phyloP scores from a whole-genome alignment of 2,888 invertebrate species.

The Pasiphila rectangulata region DNA sequence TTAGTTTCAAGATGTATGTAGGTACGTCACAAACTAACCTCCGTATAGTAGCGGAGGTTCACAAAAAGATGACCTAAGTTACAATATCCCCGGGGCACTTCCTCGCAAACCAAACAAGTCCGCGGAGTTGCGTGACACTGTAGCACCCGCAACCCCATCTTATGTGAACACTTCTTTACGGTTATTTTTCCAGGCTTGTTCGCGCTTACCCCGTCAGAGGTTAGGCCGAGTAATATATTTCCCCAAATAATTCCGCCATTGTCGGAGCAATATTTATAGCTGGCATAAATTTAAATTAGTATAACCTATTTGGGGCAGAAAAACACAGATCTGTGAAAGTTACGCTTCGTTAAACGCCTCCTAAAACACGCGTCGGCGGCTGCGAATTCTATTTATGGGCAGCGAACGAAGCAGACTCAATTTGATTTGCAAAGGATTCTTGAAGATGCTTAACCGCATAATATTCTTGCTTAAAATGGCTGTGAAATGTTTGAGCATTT shows the following conservation, averaged over 20 bases:
- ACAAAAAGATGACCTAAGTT: too few species aligned
- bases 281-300: slow-evolving; percentile 56
- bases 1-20: too few species aligned
- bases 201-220: neutral
- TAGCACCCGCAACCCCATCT: neutral
- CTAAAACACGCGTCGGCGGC: slow-evolving; percentile 21
- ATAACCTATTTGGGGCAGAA: slow-evolving; percentile 41
- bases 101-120: too few species aligned
- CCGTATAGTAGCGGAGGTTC: too few species aligned
- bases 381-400: slow-evolving; percentile 12
- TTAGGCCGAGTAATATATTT: slow-evolving; percentile 35
- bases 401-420: too few species aligned
- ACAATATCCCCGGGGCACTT: too few species aligned
- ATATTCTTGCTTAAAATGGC: too few species aligned
- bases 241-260: slow-evolving; percentile 45
- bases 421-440: too few species aligned
- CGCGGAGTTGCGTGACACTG: too few species aligned
- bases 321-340: slow-evolving; percentile 40
- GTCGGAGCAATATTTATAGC: slow-evolving; percentile 54
- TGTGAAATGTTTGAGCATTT: too few species aligned
- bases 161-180: neutral
- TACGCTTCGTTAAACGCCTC: slow-evolving; percentile 36
- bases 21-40: too few species aligned
- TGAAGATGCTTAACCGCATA: too few species aligned
- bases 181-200: neutral